Base-by-base conservation (phyloP, 2,113 vertebrate species). In the Gopherus flavomarginatus region DNA sequence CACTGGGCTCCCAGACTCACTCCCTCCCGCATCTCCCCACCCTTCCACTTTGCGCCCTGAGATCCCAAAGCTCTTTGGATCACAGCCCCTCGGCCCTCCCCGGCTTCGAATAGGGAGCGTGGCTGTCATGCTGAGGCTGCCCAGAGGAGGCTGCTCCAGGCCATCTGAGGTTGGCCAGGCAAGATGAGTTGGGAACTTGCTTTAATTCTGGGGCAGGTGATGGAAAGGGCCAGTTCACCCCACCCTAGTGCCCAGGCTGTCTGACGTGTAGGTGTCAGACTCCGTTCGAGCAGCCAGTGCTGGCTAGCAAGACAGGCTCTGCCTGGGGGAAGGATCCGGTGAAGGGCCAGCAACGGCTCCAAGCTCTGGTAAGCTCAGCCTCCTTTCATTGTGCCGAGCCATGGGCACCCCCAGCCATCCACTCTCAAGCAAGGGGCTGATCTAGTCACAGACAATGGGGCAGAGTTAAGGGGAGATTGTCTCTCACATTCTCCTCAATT, bases 401-500 rank as follows among this genome's bases (percentile, higher is more conserved):
- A 54, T 21, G 3, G 53, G 53, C 21, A 54, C 53, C 53, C 53
- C 21, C 21, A 54, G 53, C 8, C 53, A 54, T 1, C 21, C 53
- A 54, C 8, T 22, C 21, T 54, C 21, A 3, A 22, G 82, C 92
- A 87, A 0, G 24, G 84, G 92, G 95, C 87, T 89, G 83, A 62
- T 96, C 85, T n/a, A 77, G 89, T 92, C 90, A 13, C 27, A 29
- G 57, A 27, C 57, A 13, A 6, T 49, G 85, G 57, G 94, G 91
- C 79, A 77, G 62, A 95, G 86, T 93, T 83, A 95, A 69, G 72
- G 96, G 94, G 94, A 96, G 96, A 97, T 96, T 89, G 53, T 54
- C 53, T 54, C 19, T 22, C 53, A 4, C 53, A 22, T 95, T 91
- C 94, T 96, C 96, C 93, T 97, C 90, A 91, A 88, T 38, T 93